These are phyloP conservation scores for Sapayoa aenigma DNA, from an alignment of 2,113 vertebrate genomes.

Conservation along the genomic window DNA sequence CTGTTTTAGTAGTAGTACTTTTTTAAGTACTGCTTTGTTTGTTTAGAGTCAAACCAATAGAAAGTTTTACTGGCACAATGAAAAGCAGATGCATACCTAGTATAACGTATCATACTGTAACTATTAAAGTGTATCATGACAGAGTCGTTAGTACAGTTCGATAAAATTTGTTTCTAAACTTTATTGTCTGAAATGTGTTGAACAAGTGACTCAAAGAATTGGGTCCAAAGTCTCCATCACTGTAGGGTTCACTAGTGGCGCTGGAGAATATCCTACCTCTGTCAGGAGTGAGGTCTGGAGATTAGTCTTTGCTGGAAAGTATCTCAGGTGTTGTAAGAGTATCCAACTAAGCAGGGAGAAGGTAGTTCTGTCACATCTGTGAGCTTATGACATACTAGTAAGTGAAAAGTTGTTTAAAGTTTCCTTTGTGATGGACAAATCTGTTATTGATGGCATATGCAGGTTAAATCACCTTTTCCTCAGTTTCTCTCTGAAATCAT, in stretches of 20 bases:
- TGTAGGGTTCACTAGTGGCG: not conserved
- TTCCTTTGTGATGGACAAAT: not conserved
- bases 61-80: not conserved
- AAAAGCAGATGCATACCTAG: not conserved
- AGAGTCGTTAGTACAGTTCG: not conserved
- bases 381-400: not conserved
- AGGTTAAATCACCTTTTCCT: not conserved
- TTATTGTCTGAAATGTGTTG: not conserved
- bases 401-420: not conserved
- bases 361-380: not conserved
- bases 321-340: not conserved
- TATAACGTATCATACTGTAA: rapidly evolving
- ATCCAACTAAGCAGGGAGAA: not conserved
- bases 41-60: not conserved
- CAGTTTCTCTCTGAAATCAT: not conserved
- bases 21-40: not conserved
- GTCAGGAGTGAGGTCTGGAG: not conserved
- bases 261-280: not conserved
- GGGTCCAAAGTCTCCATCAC: not conserved
- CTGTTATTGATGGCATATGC: not conserved
- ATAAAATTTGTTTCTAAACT: not conserved
- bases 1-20: not conserved
- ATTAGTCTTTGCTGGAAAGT: not conserved
- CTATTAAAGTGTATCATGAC: not conserved
- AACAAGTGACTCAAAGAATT: not conserved